Conservation (phyloP, 30 jellyfish, hydroid and myxozoan species). For the Rhopilema esculentum region DNA sequence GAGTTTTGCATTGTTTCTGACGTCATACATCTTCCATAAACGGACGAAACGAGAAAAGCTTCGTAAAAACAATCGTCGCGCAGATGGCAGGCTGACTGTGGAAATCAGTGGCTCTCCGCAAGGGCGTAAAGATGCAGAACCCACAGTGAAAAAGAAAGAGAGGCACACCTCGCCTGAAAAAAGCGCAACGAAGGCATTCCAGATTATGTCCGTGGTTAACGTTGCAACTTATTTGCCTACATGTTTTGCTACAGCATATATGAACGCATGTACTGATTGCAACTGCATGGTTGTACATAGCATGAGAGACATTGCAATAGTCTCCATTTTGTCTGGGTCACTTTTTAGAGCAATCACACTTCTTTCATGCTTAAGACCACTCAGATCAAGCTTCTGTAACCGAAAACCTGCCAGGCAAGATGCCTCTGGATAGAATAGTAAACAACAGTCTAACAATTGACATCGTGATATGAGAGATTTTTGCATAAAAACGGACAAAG, state of each 20-base stretch:
- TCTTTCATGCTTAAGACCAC: conserved; percentile 21
- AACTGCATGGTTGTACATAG: conserved; percentile 33
- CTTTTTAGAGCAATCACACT: conserved; percentile 23
- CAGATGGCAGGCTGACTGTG: not conserved
- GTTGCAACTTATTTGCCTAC: conserved; percentile 32
- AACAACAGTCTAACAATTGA: not conserved
- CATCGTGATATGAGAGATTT: not conserved
- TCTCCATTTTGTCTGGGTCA: conserved; percentile 34
- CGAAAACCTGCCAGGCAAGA: not conserved
- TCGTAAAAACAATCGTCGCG: not conserved
- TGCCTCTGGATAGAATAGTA: not conserved
- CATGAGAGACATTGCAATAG: conserved; percentile 33
- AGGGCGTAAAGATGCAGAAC: not conserved
- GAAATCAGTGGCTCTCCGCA: conserved; percentile 1
- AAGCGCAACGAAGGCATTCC: conserved; percentile 43
- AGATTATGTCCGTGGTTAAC: conserved; percentile 19
- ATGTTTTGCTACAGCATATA: conserved; percentile 34
- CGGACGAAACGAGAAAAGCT: not conserved
- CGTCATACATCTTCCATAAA: conserved; percentile 19
- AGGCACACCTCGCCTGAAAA: conserved; percentile 3
- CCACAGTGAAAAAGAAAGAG: not conserved
- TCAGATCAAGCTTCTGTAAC: conserved; percentile 14
- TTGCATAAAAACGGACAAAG: too few relatives aligned
- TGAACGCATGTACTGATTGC: conserved; percentile 30
- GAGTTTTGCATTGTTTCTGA: conserved; percentile 15